Conservation (phyloP, 2,113 vertebrate genomes). For the Pelusios castaneus region DNA sequence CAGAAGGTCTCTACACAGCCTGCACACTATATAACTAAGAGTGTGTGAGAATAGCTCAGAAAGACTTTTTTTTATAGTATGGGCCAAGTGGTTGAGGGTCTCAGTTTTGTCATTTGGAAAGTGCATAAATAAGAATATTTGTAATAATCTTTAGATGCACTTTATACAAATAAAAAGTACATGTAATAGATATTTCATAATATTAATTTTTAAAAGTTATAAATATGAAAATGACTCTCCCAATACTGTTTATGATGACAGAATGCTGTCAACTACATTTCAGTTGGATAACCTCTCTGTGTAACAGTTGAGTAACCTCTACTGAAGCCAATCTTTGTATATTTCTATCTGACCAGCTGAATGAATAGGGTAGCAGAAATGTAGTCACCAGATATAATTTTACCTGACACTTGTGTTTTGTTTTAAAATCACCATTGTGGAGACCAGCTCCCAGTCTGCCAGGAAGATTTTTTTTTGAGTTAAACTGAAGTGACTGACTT, state of each 20-base stretch:
- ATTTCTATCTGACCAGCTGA: slow-evolving; percentile 24
- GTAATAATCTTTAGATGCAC: background rate
- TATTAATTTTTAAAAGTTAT: background rate
- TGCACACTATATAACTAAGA: background rate
- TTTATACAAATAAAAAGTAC: slow-evolving; percentile 7
- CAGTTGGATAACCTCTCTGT: background rate
- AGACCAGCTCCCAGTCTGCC: slow-evolving; percentile 52
- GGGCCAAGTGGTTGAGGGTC: background rate
- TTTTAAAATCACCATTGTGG: slow-evolving; percentile 52
- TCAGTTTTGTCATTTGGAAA: background rate
- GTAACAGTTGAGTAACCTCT: slow-evolving; percentile 17
- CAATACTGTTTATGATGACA: background rate
- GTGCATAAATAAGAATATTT: background rate
- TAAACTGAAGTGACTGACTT: slow-evolving; percentile 67
- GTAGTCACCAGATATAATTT: slow-evolving; percentile 50
- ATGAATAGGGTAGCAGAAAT: slow-evolving; percentile 23
- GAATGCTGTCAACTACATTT: background rate
- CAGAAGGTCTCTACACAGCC: background rate
- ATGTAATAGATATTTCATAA: background rate
- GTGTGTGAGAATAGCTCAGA: background rate
- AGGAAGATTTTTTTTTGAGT: slow-evolving; percentile 60
- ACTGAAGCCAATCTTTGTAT: slow-evolving; percentile 18
- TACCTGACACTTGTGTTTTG: slow-evolving; percentile 60
- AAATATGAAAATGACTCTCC: background rate
- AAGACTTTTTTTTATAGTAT: background rate